Evolutionary conservation across 2,797 vertebrate genomes (phyloP), one percentile per base, ranked within the genome.

Genomic region (Bucorvus abyssinicus): DNA sequence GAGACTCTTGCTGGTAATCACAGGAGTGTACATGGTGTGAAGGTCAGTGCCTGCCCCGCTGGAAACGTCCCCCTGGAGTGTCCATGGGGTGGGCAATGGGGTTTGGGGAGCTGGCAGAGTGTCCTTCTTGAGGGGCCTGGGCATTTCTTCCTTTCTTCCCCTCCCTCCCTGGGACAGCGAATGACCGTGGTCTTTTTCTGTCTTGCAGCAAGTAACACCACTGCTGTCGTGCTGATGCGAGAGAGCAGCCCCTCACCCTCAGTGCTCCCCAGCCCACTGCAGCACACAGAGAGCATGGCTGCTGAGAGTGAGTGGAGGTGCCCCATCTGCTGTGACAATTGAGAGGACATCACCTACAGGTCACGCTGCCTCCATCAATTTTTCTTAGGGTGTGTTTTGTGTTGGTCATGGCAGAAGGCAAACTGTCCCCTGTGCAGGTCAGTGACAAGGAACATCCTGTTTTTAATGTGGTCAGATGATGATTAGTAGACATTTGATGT

Each of bases 21-120:
- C 0, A 0, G 19, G 10, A 88, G 22, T 6, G 12, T 17, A 34
- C 3, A 7, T 1, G 2, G 5, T 32, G 22, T 30, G 17, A 84
- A 70, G 13, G 24, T 5, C 40, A 59, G 32, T 61, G 22, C 12
- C 19, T 69, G 38, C 21, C 16, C 16, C 4, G 2, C 3, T 47
- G n/a, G 23, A 38, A 67, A n/a, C 1, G 1, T 14, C 12, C 26
- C 10, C 5, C 4, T 1, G 2, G 27, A 12, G 40, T 2, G 11
- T 16, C 60, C 5, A 4, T 53, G 23, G 26, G 29, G 30, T 1
- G 24, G 34, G 29, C 0, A 0, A 11, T 45, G 12, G 44, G 4
- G 0, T 29, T 1, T 23, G 8, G 18, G 34, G 50, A 68, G 27
- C 4, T 2, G 22, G 9, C 21, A 64, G 11, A 6, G 16, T n/a